These are phyloP conservation scores for Drosophila maculinotata DNA, from an alignment of 2,888 invertebrate genomes.

Conservation along the genomic window DNA sequence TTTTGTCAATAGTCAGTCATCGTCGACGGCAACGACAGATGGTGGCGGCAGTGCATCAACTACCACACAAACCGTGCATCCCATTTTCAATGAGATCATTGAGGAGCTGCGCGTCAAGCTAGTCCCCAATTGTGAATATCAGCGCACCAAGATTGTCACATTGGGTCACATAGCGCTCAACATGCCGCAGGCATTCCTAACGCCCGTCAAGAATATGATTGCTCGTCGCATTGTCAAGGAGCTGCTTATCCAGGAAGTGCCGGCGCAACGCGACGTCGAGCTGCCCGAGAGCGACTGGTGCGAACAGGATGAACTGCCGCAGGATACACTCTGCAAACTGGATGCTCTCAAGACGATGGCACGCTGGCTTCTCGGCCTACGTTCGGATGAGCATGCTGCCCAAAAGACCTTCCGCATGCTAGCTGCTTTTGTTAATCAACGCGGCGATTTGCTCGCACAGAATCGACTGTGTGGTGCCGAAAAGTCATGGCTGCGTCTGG, in stretches of 20 bases:
- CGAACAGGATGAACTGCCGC: slow-evolving; percentile 93
- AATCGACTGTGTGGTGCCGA: slow-evolving; percentile 92
- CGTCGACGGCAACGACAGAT: slow-evolving; percentile 57
- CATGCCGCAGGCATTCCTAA: slow-evolving; percentile 94
- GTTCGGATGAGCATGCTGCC: slow-evolving; percentile 93
- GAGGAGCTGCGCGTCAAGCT: slow-evolving; percentile 92
- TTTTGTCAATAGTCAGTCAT: slow-evolving; percentile 89
- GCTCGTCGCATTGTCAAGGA: slow-evolving; percentile 98
- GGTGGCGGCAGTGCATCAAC: slow-evolving; percentile 65
- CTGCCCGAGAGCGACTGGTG: slow-evolving; percentile 89
- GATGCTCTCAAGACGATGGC: slow-evolving; percentile 98
- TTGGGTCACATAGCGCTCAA: slow-evolving; percentile 97
- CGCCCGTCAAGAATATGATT: slow-evolving; percentile 96
- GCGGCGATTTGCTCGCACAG: slow-evolving; percentile 93
- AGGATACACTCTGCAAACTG: slow-evolving; percentile 96
- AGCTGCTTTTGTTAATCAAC: slow-evolving; percentile 96
- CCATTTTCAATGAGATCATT: slow-evolving; percentile 93
- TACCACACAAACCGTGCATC: slow-evolving; percentile 86
- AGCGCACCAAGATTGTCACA: slow-evolving; percentile 96
- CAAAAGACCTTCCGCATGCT: slow-evolving; percentile 98
- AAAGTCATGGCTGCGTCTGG: slow-evolving; percentile 96
- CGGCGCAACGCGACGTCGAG: slow-evolving; percentile 86
- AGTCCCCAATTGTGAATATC: slow-evolving; percentile 91
- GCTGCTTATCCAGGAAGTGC: slow-evolving; percentile 92
- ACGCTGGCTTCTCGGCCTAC: slow-evolving; percentile 96